A percentile compares a stretch with the other conserved stretches of the same genome.
phyloP scores from a whole-genome alignment of 2,113 vertebrate species.

The Siniperca chuatsi region DNA sequence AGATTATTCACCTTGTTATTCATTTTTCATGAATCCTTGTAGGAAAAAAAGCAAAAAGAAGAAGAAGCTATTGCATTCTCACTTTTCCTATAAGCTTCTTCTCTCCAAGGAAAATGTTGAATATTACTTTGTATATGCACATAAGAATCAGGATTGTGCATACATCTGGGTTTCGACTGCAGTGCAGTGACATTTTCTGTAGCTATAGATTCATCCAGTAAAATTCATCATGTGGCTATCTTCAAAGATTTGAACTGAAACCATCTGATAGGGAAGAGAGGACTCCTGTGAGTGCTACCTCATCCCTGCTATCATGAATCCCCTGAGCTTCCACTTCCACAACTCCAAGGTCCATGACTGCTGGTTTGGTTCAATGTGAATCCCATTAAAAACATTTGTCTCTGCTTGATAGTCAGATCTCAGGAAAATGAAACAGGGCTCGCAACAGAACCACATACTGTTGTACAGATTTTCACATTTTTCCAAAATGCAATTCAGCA shows the following conservation, averaged over 20 bases:
- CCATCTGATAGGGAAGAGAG: slow-evolving; percentile 29
- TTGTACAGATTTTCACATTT: slow-evolving; percentile 44
- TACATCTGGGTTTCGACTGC: slow-evolving; percentile 15
- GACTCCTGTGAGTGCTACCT: slow-evolving; percentile 27
- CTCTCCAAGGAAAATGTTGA: neutral
- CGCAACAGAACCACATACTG: slow-evolving; percentile 13
- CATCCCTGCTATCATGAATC: slow-evolving; percentile 49
- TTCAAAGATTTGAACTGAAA: slow-evolving; percentile 41
- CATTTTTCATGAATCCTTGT: slow-evolving; percentile 22
- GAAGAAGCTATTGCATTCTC: neutral
- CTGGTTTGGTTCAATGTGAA: slow-evolving; percentile 55
- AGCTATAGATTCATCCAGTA: slow-evolving; percentile 27
- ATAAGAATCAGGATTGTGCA: slow-evolving; percentile 23
- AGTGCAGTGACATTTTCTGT: neutral
- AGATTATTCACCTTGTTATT: slow-evolving; percentile 4
- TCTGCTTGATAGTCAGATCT: slow-evolving; percentile 59
- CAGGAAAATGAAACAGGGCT: slow-evolving; percentile 47
- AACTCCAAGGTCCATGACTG: slow-evolving; percentile 49
- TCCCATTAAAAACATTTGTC: slow-evolving; percentile 53
- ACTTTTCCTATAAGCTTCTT: slow-evolving; percentile 14
- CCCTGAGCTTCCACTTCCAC: slow-evolving; percentile 50
- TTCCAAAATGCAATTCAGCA: slow-evolving; percentile 49
- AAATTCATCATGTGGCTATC: slow-evolving; percentile 27
- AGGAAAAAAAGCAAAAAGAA: slow-evolving; percentile 5
- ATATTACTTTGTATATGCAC: neutral